These are phyloP conservation scores for Osmerus mordax DNA, from an alignment of 2,113 vertebrate genomes.

Conservation along the genomic window DNA sequence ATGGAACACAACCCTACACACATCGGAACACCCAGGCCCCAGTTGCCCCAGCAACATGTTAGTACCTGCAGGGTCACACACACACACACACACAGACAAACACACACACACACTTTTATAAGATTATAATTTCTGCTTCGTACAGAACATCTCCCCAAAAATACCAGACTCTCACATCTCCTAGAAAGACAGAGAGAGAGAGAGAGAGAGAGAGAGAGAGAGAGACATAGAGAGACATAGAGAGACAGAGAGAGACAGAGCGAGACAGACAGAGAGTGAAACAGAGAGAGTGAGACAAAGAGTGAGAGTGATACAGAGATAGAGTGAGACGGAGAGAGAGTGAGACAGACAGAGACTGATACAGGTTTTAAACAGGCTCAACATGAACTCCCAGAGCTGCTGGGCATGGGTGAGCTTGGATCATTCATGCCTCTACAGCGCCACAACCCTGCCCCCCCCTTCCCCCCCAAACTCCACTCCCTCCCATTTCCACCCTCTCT, in stretches of 20 bases:
- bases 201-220: no score
- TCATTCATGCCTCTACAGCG: neutral
- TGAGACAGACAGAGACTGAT: slow-evolving; percentile 49
- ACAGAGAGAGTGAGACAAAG: no score
- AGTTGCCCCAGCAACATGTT: no score
- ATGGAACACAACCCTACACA: slow-evolving; percentile 14
- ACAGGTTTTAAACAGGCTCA: slow-evolving; percentile 31
- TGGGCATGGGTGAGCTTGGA: neutral
- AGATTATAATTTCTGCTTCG: neutral
- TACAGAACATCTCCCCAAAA: slow-evolving; percentile 24
- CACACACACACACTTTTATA: no score
- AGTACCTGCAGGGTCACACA: no score
- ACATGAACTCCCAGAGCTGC: slow-evolving; percentile 22
- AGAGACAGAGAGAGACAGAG: no score
- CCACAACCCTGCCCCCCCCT: neutral
- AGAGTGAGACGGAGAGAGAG: slow-evolving; percentile 13
- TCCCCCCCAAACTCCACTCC: neutral
- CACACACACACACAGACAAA: no score
- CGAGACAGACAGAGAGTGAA: no score
- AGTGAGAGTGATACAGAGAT: no score
- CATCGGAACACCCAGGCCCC: neutral
- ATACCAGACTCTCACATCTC: slow-evolving; percentile 38
- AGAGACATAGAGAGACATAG: no score
- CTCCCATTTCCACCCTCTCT: no score
- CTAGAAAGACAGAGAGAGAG: no score